Conservation (phyloP, 2,113 vertebrate genomes). For the Paracanthobrama guichenoti region DNA sequence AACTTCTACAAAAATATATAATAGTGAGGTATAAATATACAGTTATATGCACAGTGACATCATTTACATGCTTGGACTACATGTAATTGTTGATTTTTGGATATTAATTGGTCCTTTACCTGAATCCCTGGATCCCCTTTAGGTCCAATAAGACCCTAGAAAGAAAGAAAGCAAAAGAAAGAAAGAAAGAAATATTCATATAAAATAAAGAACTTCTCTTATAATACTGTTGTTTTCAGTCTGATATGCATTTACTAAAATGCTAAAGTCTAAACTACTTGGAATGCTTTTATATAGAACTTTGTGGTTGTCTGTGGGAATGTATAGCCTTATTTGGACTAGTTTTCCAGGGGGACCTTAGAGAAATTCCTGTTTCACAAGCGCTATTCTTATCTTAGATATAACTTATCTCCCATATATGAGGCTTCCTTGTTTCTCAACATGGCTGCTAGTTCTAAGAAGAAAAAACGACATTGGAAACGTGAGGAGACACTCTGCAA, state of each 20-base stretch:
- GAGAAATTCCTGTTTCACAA: no score
- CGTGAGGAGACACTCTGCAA: no score
- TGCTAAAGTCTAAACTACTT: neutral
- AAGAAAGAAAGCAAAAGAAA: constrained; percentile 56
- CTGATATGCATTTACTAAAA: neutral
- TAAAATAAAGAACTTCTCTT: neutral
- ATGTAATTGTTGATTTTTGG: neutral
- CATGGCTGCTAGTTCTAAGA: no score
- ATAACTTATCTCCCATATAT: no score
- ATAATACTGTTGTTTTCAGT: neutral
- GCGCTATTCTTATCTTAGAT: no score
- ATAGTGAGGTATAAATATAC: neutral
- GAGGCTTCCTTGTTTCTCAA: no score
- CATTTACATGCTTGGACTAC: neutral
- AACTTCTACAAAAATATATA: neutral
- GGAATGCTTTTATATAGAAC: neutral
- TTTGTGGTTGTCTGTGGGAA: neutral
- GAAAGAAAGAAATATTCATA: constrained; percentile 55
- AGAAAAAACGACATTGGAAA: no score
- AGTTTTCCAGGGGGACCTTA: no score
- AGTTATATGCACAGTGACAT: neutral
- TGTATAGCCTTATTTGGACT: no score
- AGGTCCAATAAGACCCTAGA: constrained; percentile 85
- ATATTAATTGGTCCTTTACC: constrained; percentile 70
- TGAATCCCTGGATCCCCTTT: constrained; percentile 84